Base-by-base conservation (phyloP, 2,888 invertebrate genomes). In the Polydrusus tereticollis region DNA sequence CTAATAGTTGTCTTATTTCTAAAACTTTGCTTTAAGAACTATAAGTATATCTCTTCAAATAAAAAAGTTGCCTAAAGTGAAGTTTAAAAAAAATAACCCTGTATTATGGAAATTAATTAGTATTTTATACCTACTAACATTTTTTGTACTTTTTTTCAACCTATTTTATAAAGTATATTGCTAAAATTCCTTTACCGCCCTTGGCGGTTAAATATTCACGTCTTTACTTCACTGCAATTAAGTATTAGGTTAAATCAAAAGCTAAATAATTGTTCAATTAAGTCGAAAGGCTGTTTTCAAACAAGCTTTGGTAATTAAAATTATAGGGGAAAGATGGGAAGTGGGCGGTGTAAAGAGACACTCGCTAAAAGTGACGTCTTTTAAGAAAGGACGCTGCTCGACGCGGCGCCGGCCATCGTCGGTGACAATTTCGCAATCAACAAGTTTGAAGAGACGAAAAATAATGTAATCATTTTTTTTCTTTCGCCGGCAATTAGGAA, bases 251-350 rank as follows among this genome's bases (percentile, higher is more conserved):
- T n/a, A 26, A 50, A 50, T 50, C 26, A 10, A 12, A 23, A 26
- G 50, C 14, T 50, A 50, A 50, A 50, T 50, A 50, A 50, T 50
- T 26, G 43, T 57, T 67, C 58, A 67, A 58, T 67, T 67, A 67
- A 67, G 29, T 58, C 58, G 14, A 29, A 50, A 33, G 47, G 58
- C 58, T 58, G 57, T 67, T 67, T 29, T 43, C 67, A 60, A 47
- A 47, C 50, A 68, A 68, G 68, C 55, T 33, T 18, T 36, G 52
- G 52, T 71, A 71, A 71, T 71, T 71, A 66, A 71, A 71, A 71
- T 71, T 71, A 71, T 66, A 60, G 66, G 47, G 66, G 45, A 12
- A 45, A 18, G 29, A 21, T 59, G 36, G 59, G 21, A n/a, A 10
- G 70, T 59, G 23, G 65, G 65, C 29, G 65, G 47, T 64, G 45